Base-by-base conservation (phyloP, 1,140 invertebrate species). In the Zaprionus davidi region DNA sequence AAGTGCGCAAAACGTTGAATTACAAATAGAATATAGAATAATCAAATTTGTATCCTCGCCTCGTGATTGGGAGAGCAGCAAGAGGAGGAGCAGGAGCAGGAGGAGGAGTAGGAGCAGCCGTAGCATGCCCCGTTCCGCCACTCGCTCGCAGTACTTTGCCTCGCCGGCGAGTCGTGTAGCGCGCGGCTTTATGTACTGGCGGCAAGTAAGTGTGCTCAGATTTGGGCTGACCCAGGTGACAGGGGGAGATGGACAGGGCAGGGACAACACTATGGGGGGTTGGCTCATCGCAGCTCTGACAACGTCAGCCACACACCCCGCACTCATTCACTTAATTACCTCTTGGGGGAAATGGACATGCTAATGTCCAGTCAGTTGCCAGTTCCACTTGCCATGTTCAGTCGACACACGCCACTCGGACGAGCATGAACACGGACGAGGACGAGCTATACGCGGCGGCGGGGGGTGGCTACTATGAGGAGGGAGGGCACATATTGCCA, bases 401-500 rank as follows among this genome's bases (percentile, higher is more conserved):
- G 84, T 88, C 78, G 78, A 76, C 69, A 76, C 85, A 85, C 78
- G 85, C 68, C 49, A 57, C 55, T 75, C 68, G 79, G n/a, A 57
- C 68, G 60, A 64, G 24, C 53, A 69, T 75, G 66, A 82, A 20
- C 79, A 87, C 78, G 81, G 81, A 79, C 63, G 71, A 59, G 64
- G 63, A 71, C 71, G 62, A 46, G n/a, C 6, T 46, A 46, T 46
- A 71, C 38, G 26, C 68, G 55, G 53, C 68, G 55, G 53, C 64
- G 38, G 59, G 12, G 13, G 44, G 28, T 28, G 36, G 22, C 24
- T 56, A 56, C 31, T 62, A 49, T 34, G 56, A 46, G 64, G 77
- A 51, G 13, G 84, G 31, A 3, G 31, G 81, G 71, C 80, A 80
- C n/a, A 79, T 93, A 22, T 84, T 94, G 41, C 94, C 94, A 3